These are phyloP conservation scores for Noctua janthe DNA, from an alignment of 2,888 invertebrate species.

Conservation along the genomic window DNA sequence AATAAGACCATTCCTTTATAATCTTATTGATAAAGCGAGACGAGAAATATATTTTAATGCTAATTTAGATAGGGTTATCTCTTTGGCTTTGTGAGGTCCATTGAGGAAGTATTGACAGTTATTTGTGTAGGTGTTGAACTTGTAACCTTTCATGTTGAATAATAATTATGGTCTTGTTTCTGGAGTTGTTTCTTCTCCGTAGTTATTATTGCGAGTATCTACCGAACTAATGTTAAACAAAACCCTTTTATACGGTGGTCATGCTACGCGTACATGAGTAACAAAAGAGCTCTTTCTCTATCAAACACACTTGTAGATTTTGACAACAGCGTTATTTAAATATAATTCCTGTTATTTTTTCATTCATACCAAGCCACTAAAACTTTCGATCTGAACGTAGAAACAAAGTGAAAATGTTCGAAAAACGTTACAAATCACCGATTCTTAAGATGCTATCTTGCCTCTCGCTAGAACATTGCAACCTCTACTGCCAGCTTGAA, in stretches of 20 bases:
- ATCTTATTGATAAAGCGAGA: conserved; percentile 25
- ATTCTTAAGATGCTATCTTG: conserved; percentile 18
- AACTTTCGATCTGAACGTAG: conserved; percentile 1
- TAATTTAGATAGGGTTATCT: conserved; percentile 22
- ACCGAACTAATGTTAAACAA: not conserved
- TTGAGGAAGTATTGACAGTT: conserved; percentile 25
- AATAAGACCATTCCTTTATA: conserved; percentile 8
- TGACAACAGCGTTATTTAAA: not conserved
- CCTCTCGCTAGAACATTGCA: conserved; percentile 1
- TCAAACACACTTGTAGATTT: not conserved
- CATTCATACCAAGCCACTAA: not conserved
- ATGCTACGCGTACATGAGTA: not conserved
- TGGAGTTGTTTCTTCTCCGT: not conserved
- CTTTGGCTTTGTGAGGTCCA: conserved; percentile 16
- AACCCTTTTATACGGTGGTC: no score
- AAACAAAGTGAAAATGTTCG: not conserved
- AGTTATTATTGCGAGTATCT: conserved; percentile 1
- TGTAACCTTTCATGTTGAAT: conserved; percentile 2
- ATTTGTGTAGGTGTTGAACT: conserved; percentile 11
- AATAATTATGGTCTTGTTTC: not conserved
- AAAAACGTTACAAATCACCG: conserved; percentile 32
- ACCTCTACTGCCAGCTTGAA: conserved; percentile 22
- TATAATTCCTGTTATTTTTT: not conserved
- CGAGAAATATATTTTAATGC: conserved; percentile 2
- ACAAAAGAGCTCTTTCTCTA: not conserved